Conservation (phyloP, 2,113 vertebrate genomes). For the Hippocampus mohnikei region DNA sequence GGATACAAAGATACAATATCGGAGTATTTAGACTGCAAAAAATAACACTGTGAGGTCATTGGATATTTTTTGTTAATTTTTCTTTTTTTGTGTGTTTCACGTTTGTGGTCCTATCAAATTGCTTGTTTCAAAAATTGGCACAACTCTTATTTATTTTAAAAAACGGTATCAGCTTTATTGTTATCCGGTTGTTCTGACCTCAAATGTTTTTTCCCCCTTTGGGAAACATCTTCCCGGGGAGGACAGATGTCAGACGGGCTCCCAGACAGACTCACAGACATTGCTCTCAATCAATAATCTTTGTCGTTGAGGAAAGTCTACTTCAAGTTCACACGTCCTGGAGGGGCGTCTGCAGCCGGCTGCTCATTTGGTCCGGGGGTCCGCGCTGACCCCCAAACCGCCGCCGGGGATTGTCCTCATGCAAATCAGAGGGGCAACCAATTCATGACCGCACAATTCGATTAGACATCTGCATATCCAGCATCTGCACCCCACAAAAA, state of each 20-base stretch:
- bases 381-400: constrained; percentile 66
- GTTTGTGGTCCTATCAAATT: too few species aligned
- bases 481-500: constrained; percentile 75
- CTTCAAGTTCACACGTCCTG: constrained; percentile 75
- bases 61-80: too few species aligned
- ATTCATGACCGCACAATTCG: constrained; percentile 72
- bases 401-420: constrained; percentile 68
- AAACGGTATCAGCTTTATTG: too few species aligned
- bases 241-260: constrained; percentile 58
- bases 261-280: constrained; percentile 63
- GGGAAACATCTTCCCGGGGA: constrained; percentile 27
- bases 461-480: constrained; percentile 78
- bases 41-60: too few species aligned
- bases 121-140: too few species aligned
- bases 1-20: too few species aligned
- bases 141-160: too few species aligned
- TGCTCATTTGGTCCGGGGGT: constrained; percentile 67
- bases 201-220: constrained; percentile 5
- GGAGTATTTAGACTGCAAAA: too few species aligned
- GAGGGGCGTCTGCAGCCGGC: constrained; percentile 64
- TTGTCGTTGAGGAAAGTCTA: constrained; percentile 59
- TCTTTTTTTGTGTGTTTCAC: too few species aligned
- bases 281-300: constrained; percentile 66
- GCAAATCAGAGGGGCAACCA: constrained; percentile 66
- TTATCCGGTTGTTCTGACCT: too few species aligned